These are phyloP conservation scores for Sialis fuliginosa DNA, from an alignment of 2,888 invertebrate species.

Conservation along the genomic window DNA sequence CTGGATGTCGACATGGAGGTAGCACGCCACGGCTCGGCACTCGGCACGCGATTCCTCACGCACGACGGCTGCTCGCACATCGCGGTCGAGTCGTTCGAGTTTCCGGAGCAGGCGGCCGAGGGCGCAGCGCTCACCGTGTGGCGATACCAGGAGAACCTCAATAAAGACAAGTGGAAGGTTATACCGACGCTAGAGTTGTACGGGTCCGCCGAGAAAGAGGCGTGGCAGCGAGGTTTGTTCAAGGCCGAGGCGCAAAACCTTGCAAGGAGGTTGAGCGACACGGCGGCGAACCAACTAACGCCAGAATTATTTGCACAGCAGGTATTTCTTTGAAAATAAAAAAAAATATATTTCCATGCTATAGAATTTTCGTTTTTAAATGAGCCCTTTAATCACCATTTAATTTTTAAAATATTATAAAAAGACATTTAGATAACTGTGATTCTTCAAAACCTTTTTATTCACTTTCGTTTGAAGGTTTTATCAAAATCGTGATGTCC, in stretches of 20 bases:
- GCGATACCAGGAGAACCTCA: constrained; percentile 26
- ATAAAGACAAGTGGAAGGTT: constrained; percentile 10
- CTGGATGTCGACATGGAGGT: constrained; percentile 25
- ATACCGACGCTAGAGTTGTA: constrained; percentile 12
- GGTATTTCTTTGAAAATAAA: constrained; percentile 11
- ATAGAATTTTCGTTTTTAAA: not conserved
- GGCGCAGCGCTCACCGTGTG: constrained; percentile 20
- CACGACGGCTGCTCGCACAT: constrained; percentile 19
- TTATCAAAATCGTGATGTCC: too few species aligned
- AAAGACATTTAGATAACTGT: too few species aligned
- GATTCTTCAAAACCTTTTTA: too few species aligned
- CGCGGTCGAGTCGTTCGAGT: constrained; percentile 27
- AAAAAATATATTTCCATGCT: constrained; percentile 9
- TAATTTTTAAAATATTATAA: too few species aligned
- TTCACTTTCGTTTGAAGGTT: too few species aligned
- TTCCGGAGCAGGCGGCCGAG: constrained; percentile 29
- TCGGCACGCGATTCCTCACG: constrained; percentile 11
- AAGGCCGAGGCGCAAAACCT: constrained; percentile 29
- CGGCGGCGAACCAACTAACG: constrained; percentile 29
- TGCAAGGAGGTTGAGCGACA: constrained; percentile 27
- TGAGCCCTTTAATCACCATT: too few species aligned
- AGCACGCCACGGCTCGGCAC: constrained; percentile 20
- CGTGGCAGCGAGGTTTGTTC: constrained; percentile 22
- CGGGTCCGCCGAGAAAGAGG: constrained; percentile 12
- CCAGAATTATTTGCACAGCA: constrained; percentile 26